Evolutionary conservation across 64 coral and sea anemone genomes (phyloP), one percentile per base, ranked within the genome.

Genomic region (Montipora capricornis): DNA sequence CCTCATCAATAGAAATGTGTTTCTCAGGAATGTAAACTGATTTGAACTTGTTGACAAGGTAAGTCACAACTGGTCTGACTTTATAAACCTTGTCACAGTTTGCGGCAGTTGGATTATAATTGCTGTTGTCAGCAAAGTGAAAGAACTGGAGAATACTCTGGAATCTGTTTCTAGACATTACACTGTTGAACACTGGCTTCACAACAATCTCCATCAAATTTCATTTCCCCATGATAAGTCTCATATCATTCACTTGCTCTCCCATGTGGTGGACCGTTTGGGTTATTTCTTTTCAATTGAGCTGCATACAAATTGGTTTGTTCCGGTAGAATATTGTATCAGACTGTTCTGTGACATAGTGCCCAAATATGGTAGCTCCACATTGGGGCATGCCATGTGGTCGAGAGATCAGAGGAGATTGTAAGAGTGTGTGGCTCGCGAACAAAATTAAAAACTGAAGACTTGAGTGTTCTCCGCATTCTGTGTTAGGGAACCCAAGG

Each of bases 201-300:
- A 14, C n/a, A 1, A 92, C 78, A 85, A 85, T 85, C n/a, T 69
- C 70, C 82, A 93, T 93, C 45, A 93, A 48, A 17, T 79, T 93
- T 93, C 82, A 93, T 93, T 66, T 93, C 82, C 49, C n/a, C 15
- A 68, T 49, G 74, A 10, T 5, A 87, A 15, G 91, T 93, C 12
- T 85, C 80, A 26, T 49, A 69, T 82, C 91, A 93, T 5, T 62
- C 20, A 48, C 79, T 87, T 15, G 91, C 91, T 20, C 49, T 49
- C 12, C 60, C 12, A 64, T 64, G 60, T 64, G 60, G 60, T 64
- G 60, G 60, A 3, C 8, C 3, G 14, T 64, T 64, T 3, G 60
- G 60, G 13, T 64, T 64, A 11, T 64, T 15, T 5, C 60, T 64
- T 15, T 64, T 64, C 0, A 11, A 64, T 64, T 64, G 60, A 13